phyloP scores from a whole-genome alignment of 2,888 invertebrate genomes.

The Norana najaformis region DNA sequence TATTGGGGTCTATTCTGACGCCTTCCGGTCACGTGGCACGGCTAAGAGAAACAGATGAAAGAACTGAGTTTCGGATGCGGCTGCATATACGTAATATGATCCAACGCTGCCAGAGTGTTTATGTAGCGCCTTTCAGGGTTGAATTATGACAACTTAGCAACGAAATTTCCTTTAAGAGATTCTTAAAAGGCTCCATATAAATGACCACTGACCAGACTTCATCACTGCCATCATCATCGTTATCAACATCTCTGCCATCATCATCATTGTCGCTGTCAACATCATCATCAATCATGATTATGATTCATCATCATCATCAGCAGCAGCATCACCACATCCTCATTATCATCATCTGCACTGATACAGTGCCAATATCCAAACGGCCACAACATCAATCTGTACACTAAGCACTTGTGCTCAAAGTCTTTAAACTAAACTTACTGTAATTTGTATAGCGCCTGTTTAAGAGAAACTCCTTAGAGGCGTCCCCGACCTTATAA shows the following conservation, averaged over 20 bases:
- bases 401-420: too few relatives aligned
- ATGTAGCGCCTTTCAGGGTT: not conserved
- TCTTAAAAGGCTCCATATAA: not conserved
- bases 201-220: not conserved
- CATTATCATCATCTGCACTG: too few relatives aligned
- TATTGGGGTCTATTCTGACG: slow-evolving; percentile 13
- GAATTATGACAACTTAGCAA: not conserved
- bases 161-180: not conserved
- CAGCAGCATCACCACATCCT: not conserved
- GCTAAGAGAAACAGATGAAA: not conserved
- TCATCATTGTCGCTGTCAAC: not conserved
- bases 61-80: not conserved
- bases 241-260: too few relatives aligned
- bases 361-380: too few relatives aligned
- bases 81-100: not conserved
- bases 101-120: not conserved
- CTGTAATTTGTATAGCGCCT: too few relatives aligned
- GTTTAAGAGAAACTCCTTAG: too few relatives aligned
- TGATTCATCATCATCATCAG: not conserved
- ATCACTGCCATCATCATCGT: too few relatives aligned
- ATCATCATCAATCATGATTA: not conserved
- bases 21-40: slow-evolving; percentile 1
- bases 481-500: too few relatives aligned
- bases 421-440: too few relatives aligned
- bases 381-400: too few relatives aligned